A percentile compares a stretch with the other conserved stretches of the same genome.
Conservation (phyloP, 2,113 vertebrate species). For the Fregata magnificens region DNA sequence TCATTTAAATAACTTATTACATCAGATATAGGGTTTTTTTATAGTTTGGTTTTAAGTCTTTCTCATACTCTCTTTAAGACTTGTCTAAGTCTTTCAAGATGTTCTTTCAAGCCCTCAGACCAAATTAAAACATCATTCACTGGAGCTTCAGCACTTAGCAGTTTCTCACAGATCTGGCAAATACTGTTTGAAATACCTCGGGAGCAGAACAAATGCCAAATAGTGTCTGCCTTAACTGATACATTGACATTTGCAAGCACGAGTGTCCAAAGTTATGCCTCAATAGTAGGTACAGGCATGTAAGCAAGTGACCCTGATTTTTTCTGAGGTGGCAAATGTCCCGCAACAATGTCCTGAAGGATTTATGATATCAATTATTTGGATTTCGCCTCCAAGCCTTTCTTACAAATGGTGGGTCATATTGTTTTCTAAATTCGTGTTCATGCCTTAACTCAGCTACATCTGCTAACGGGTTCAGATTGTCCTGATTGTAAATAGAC, state of each 20-base stretch:
- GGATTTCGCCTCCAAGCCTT: neutral
- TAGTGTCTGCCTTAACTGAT: neutral
- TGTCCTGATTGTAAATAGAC: constrained; percentile 20
- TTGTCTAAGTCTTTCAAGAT: constrained; percentile 65
- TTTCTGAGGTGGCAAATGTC: neutral
- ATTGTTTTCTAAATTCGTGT: constrained; percentile 44
- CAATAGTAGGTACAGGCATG: neutral
- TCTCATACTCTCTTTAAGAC: constrained; percentile 53
- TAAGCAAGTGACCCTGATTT: neutral
- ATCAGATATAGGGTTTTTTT: constrained; percentile 39
- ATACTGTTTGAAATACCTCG: neutral
- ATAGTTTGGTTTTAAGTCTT: constrained; percentile 46
- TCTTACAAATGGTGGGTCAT: constrained; percentile 9
- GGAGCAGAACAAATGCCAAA: constrained; percentile 18
- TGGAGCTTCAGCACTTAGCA: constrained; percentile 28
- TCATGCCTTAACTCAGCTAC: constrained; percentile 48
- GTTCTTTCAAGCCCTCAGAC: constrained; percentile 57
- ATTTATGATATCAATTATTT: constrained; percentile 37
- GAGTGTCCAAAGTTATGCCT: neutral
- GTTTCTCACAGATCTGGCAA: constrained; percentile 51
- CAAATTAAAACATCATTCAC: constrained; percentile 68
- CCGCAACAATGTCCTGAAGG: neutral
- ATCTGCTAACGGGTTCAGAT: constrained; percentile 20
- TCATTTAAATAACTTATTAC: constrained; percentile 65
- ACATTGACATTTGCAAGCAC: neutral